Evolutionary conservation across 2,113 vertebrate genomes (phyloP), one percentile per base, ranked within the genome.

Genomic region (Zingel zingel): DNA sequence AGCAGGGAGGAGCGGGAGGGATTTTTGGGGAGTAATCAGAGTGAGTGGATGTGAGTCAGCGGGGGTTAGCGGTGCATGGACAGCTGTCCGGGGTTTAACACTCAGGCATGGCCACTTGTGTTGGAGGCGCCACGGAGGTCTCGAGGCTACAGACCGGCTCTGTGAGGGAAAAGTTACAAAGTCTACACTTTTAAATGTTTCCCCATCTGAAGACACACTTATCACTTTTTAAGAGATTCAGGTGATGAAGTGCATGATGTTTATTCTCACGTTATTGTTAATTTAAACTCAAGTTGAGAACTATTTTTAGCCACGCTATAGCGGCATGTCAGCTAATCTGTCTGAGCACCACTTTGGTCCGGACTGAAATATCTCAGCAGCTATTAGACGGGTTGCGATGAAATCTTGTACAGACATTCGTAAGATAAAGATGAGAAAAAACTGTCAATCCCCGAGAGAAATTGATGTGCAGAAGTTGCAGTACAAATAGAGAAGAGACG

Each of bases 81-180:
- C 89, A 91, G 87, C 87, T 91, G 89, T 64, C n/a, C 15, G 0
- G 69, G 71, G 1, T 79, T 80, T 67, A 69, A 71, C 70, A n/a
- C 27, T 62, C 64, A 25, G 70, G 36, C 78, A 77, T 54, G 59
- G 69, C 75, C 56, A 82, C 67, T 63, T 77, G 79, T 53, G 82
- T 67, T 39, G 0, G 50, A 58, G 73, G 82, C n/a, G n/a, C n/a
- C n/a, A n/a, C n/a, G n/a, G n/a, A n/a, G n/a, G n/a, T n/a, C n/a
- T n/a, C n/a, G n/a, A n/a, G n/a, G n/a, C n/a, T n/a, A n/a, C n/a
- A n/a, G n/a, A n/a, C n/a, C n/a, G n/a, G n/a, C n/a, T n/a, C n/a
- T n/a, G n/a, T n/a, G n/a, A n/a, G n/a, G n/a, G n/a, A n/a, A n/a
- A n/a, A n/a, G n/a, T n/a, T n/a, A n/a, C n/a, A n/a, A n/a, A n/a